Evolutionary conservation across 2,113 vertebrate genomes (phyloP), one percentile per base, ranked within the genome.

Genomic region (Strix aluco): DNA sequence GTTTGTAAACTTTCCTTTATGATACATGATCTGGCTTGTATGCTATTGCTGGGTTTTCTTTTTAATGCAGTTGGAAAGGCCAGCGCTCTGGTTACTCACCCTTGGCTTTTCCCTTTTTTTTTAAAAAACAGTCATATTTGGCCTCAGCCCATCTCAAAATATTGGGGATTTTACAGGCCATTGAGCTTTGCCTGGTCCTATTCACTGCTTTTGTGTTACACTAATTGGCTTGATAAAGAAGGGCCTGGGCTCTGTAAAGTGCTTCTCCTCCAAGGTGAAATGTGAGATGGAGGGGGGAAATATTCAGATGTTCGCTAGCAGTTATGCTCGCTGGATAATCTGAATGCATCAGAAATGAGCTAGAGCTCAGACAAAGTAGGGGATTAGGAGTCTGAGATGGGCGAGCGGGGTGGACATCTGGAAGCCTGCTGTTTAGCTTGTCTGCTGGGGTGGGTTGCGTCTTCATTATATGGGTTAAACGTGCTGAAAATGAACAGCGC

Each of bases 321-420:
- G 92, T 96, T 96, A 83, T 77, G 86, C 90, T 63, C 1, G 3
- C 87, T 87, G 90, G 93, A 93, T 96, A 95, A 97, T 96, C 96
- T 95, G 95, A 97, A 96, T n/a, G 96, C 94, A 97, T 97, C 96
- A 95, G 95, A 95, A 97, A 97, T 95, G 95, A 96, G 75, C 92
- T 85, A 81, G 81, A 94, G 85, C 95, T 96, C 88, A 91, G 95
- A 97, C 93, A 94, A 97, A 96, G 94, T 94, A 72, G 93, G 92
- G 94, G 97, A 97, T 97, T 96, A 97, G 84, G 92, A 96, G 96
- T 97, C 95, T 97, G 91, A 92, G 96, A 93, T 92, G 92, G 91
- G 85, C 10, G 90, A 90, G 81, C 26, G 3, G 67, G 66, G 72
- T 57, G 94, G 95, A 97, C 95, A 96, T 97, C 95, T 97, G 96